phyloP scores from a whole-genome alignment of 2,888 invertebrate genomes.

The Rhyacophila evoluta region DNA sequence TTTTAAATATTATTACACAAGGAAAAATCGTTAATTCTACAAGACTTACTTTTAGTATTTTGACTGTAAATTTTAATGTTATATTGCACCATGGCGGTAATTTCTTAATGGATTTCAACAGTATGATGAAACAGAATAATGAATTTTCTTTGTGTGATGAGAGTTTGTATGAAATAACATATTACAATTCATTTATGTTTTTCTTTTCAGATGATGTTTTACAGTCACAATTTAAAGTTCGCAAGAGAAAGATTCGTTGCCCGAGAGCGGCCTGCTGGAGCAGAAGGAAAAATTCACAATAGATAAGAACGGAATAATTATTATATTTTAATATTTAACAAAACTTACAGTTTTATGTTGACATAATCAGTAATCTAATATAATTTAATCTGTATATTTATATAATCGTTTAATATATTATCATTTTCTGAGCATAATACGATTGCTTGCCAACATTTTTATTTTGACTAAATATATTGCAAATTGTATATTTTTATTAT shows the following conservation, averaged over 20 bases:
- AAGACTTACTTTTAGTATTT: too few species aligned
- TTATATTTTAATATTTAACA: slow-evolving; percentile 3
- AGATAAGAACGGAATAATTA: background rate
- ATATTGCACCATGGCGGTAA: too few species aligned
- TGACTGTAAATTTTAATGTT: too few species aligned
- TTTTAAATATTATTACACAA: too few species aligned
- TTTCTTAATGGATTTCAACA: too few species aligned
- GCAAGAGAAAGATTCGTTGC: background rate
- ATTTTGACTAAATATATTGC: slow-evolving; percentile 24
- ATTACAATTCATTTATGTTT: background rate
- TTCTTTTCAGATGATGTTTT: background rate
- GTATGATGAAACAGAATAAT: too few species aligned
- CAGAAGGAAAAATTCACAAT: background rate
- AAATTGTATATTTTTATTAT: background rate
- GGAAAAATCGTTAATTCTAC: too few species aligned
- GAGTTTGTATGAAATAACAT: too few species aligned
- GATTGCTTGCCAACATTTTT: slow-evolving; percentile 5
- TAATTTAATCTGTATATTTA: slow-evolving; percentile 9
- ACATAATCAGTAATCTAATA: slow-evolving; percentile 1
- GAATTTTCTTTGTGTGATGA: too few species aligned
- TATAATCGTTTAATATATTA: background rate
- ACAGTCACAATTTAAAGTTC: background rate
- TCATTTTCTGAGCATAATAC: background rate
- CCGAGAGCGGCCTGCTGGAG: background rate
- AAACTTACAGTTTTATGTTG: background rate